Conservation (phyloP, 2,113 vertebrate species). For the Etheostoma spectabile region DNA sequence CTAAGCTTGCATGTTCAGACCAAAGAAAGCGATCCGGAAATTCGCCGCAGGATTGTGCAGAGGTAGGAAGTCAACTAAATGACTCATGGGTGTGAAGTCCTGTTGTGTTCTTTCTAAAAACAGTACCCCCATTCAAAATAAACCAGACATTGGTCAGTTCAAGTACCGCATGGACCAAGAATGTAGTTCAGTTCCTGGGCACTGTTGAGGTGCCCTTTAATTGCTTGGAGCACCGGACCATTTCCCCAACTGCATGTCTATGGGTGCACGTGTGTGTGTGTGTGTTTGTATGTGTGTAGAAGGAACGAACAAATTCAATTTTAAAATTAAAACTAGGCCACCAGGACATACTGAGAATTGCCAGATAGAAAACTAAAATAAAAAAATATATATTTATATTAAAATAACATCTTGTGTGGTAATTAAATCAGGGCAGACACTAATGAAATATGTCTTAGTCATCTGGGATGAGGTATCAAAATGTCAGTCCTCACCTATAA, state of each 20-base stretch:
- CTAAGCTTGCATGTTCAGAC: too few relatives aligned
- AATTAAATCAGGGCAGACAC: background rate
- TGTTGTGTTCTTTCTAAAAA: too few relatives aligned
- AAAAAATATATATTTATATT: background rate
- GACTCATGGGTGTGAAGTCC: too few relatives aligned
- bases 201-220: background rate
- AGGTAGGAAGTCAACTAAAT: too few relatives aligned
- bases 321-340: background rate
- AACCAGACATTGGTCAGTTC: background rate
- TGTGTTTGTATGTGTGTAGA: background rate
- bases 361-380: background rate
- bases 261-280: background rate
- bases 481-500: background rate
- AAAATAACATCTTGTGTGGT: background rate
- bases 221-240: background rate
- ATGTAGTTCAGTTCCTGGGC: background rate
- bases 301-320: background rate
- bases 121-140: too few relatives aligned
- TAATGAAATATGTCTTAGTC: background rate
- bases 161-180: background rate
- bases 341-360: background rate
- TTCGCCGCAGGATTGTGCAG: too few relatives aligned
- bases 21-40: too few relatives aligned
- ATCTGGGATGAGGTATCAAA: background rate
- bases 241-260: background rate